Percentiles rank a stretch among this genome's conserved stretches.
phyloP scores from a whole-genome alignment of 2,113 vertebrate species.

The Octodon degus region DNA sequence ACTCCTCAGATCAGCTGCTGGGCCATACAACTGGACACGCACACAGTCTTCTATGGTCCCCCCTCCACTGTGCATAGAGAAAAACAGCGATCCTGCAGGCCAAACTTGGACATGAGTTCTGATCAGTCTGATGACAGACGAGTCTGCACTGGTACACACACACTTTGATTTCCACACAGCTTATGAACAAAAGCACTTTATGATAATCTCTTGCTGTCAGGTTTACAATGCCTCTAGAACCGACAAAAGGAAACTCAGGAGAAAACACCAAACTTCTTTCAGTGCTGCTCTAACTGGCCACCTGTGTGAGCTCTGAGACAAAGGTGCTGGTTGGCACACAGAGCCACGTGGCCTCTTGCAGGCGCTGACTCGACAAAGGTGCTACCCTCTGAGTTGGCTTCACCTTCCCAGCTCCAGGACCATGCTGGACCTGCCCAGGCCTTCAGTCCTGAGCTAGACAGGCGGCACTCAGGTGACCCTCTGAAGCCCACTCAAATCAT shows the following conservation, averaged over 20 bases:
- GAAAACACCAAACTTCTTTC: conserved; percentile 4
- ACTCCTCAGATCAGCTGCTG: not conserved
- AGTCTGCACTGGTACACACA: not conserved
- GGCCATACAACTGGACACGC: not conserved
- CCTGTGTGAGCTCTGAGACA: conserved; percentile 19
- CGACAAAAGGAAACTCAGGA: conserved; percentile 56
- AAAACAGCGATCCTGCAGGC: conserved; percentile 11
- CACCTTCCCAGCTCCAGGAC: not conserved
- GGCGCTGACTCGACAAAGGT: conserved; percentile 27
- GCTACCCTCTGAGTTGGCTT: not conserved
- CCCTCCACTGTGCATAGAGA: not conserved
- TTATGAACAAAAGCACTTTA: conserved; percentile 60
- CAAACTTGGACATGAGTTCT: conserved; percentile 6
- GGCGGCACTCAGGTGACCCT: not conserved
- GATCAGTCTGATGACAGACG: conserved; percentile 44
- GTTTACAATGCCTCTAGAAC: conserved; percentile 32
- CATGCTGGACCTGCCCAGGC: not conserved
- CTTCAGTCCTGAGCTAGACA: not conserved
- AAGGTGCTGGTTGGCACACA: conserved; percentile 16
- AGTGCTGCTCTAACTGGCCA: conserved; percentile 30
- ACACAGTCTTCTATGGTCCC: not conserved
- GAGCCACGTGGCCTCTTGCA: not conserved
- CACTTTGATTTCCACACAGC: conserved; percentile 60
- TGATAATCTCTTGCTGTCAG: conserved; percentile 14
- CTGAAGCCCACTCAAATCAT: not conserved